phyloP scores from a whole-genome alignment of 2,888 invertebrate genomes.

The Harmothoe impar region DNA sequence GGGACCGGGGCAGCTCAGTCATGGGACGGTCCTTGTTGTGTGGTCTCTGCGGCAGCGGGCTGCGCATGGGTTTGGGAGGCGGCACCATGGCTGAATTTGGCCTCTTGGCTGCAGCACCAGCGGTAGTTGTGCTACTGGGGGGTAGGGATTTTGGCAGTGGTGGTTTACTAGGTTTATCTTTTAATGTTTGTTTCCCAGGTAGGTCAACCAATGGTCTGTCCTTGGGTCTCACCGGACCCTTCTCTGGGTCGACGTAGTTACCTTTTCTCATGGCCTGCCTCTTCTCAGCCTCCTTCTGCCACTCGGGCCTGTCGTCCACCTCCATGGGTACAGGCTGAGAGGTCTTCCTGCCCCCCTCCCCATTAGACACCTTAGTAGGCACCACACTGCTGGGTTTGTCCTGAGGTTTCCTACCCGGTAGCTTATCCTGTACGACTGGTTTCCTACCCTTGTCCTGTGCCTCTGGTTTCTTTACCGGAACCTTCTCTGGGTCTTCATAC shows the following conservation, averaged over 20 bases:
- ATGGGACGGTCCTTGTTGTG: background rate
- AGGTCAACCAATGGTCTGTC: background rate
- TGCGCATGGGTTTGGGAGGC: slow-evolving; percentile 38
- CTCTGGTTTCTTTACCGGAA: slow-evolving; percentile 44
- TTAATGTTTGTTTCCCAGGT: too few species aligned
- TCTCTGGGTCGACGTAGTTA: slow-evolving; percentile 63
- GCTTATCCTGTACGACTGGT: background rate
- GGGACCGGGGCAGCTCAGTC: background rate
- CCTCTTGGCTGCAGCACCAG: background rate
- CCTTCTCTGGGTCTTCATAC: slow-evolving; percentile 50
- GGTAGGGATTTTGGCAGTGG: background rate
- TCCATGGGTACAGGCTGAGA: background rate
- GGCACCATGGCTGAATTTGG: background rate
- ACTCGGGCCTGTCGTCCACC: slow-evolving; percentile 69
- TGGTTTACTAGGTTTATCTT: background rate
- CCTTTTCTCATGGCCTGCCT: slow-evolving; percentile 74
- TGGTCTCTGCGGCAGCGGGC: slow-evolving; percentile 15
- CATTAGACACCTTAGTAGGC: background rate
- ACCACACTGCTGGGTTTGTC: background rate
- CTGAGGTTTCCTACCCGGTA: background rate
- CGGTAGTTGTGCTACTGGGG: background rate
- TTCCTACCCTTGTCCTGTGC: background rate
- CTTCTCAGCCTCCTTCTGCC: slow-evolving; percentile 79
- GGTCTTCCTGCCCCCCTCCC: background rate
- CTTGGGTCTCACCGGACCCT: background rate